Conservation (phyloP, 2,113 vertebrate species). For the Apaloderma vittatum region DNA sequence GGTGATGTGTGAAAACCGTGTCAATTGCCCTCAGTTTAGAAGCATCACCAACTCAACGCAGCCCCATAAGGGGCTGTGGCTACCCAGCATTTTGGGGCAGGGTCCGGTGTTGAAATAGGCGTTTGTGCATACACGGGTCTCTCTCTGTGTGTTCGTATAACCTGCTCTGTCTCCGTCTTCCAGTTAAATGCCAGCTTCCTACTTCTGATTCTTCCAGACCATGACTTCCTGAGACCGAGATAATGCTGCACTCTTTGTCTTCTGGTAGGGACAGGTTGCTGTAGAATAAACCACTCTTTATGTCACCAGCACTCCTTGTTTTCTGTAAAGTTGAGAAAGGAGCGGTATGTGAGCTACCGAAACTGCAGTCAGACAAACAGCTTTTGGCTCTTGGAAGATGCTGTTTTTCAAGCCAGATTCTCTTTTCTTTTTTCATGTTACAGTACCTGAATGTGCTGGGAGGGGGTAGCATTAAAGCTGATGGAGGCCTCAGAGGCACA, state of each 20-base stretch:
- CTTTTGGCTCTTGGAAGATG: not conserved
- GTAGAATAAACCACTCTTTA: not conserved
- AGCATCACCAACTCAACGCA: not conserved
- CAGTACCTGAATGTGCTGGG: not conserved
- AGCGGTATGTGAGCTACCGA: not conserved
- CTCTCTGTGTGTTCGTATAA: not conserved
- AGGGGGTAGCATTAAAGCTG: not conserved
- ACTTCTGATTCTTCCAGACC: not conserved
- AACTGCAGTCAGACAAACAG: not conserved
- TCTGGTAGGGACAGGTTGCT: not conserved
- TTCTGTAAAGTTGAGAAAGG: not conserved
- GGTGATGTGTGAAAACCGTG: not conserved
- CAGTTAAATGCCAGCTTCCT: not conserved
- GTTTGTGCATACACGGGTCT: rapidly evolving
- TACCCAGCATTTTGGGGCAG: not conserved
- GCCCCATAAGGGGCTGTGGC: not conserved
- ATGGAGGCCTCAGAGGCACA: not conserved
- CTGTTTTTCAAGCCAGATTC: not conserved
- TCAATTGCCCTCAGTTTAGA: not conserved
- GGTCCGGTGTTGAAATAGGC: not conserved
- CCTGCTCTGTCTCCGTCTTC: not conserved
- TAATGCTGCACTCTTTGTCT: not conserved
- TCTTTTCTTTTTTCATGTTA: not conserved
- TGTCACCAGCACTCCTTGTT: not conserved
- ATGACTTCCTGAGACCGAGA: not conserved